Conservation (phyloP, 2,888 invertebrate species). For the Salpingus planirostris region DNA sequence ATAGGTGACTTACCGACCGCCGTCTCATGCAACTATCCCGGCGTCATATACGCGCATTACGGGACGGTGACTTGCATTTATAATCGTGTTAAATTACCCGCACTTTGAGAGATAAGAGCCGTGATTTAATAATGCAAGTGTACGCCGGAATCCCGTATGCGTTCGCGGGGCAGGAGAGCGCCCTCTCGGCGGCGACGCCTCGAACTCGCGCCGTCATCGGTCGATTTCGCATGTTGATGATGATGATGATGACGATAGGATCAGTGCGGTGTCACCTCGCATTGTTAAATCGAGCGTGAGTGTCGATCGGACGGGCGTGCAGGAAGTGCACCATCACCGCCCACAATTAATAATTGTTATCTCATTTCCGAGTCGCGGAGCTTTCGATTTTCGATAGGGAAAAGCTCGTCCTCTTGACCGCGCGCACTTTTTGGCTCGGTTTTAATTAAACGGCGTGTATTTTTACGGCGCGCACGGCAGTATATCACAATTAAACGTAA, state of each 20-base stretch:
- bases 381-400: no score
- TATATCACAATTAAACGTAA: constrained; percentile 11
- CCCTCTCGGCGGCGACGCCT: constrained; percentile 6
- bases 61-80: constrained; percentile 28
- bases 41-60: neutral
- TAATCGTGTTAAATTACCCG: constrained; percentile 34
- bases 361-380: no score
- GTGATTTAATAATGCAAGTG: constrained; percentile 29
- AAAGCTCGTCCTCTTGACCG: no score
- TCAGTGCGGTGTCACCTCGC: constrained; percentile 3
- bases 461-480: constrained; percentile 1
- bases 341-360: no score
- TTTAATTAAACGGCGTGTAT: no score
- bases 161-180: constrained; percentile 3
- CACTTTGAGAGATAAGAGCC: constrained; percentile 30
- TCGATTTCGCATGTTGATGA: constrained; percentile 2
- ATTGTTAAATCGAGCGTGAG: constrained; percentile 11
- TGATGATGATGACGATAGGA: no score
- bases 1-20: constrained; percentile 4
- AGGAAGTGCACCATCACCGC: no score
- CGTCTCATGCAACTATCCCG: neutral
- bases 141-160: constrained; percentile 4
- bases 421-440: no score
- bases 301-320: no score
- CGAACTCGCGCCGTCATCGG: no score